Base-by-base conservation (phyloP, 2,888 invertebrate genomes). In the Salpingus planirostris region DNA sequence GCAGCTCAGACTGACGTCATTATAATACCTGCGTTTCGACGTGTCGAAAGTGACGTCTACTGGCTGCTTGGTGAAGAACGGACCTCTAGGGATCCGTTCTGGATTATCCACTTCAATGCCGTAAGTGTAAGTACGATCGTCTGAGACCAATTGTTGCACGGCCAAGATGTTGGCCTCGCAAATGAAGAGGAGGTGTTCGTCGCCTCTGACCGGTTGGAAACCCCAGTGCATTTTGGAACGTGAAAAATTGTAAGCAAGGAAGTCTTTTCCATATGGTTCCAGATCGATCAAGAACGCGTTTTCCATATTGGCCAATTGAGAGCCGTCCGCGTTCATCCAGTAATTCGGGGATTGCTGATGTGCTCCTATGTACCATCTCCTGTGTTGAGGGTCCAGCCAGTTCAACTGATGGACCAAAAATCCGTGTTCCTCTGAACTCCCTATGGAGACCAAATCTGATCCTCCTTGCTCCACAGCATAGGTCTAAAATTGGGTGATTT, bases 321-420 rank as follows among this genome's bases (percentile, higher is more conserved):
- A 74, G n/a, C 81, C 81, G 61, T 93, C 92, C 50, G 89, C 87
- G 60, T 90, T 91, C 0, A 77, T 66, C 86, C 89, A 91, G 47
- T 77, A 78, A 14, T 80, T 81, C 0, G 79, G 76, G 1, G 76
- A 73, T 30, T 78, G 76, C 54, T 85, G 82, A 33, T 76, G 76
- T 1, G 85, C 82, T 26, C 89, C 86, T 13, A 87, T 76, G 57
- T 87, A 92, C 87, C 92, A 95, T 3, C 78, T 73, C 36, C 85
- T 74, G 58, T 87, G 88, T 46, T 86, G 85, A 8, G 88, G 87
- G 64, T 93, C 92, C 50, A 85, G 71, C 52, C 74, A 69, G 53
- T 83, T 77, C n/a, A 96, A 64, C 55, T 86, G 81, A 42, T 85
- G 76, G 4, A 88, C 71, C 22, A 95, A 70, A 56, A 92, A 95